Evolutionary conservation across 1,140 invertebrate species (phyloP), one percentile per base, ranked within the genome.

Genomic region (Lasioglossum albipes): DNA sequence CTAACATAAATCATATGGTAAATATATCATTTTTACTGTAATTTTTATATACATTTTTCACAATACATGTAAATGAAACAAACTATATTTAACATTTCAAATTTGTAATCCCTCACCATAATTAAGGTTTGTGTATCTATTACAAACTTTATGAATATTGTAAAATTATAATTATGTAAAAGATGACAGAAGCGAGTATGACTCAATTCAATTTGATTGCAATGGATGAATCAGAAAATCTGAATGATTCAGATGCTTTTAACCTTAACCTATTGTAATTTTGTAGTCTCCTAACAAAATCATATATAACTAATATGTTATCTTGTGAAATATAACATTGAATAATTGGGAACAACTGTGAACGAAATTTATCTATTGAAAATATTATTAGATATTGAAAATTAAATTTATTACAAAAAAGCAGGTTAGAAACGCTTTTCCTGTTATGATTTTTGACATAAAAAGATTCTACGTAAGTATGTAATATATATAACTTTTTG

Each of bases 361-460:
- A 31, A 49, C 10, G 10, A 62, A 45, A 65, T 4, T 22, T 31
- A 2, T 6, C 18, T 42, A 22, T 52, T 65, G 6, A 54, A 76
- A 27, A 27, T 27, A n/a, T 27, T 67, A 31, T 6, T 42, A 13
- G 5, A 9, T n/a, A 20, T 0, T 4, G 9, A 31, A n/a, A 1
- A 54, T 74, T 5, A 7, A 31, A 45, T 36, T 36, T 27, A 54
- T 45, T 61, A n/a, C 36, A n/a, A 49, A 49, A 45, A 45, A 9
- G 27, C 18, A 70, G 22, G 36, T 79, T 59, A 79, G 61, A 66
- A 79, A n/a, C 6, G n/a, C 18, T 73, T 42, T 73, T 65, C 2
- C 2, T 10, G 2, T 0, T 45, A 41, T 72, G 18, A 41, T 59
- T 18, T 27, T 27, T 27, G 0, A 27, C 27, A 27, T 27, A 27